Evolutionary conservation across 2,113 vertebrate species (phyloP), one percentile per base, ranked within the genome.

Genomic region (Agapornis roseicollis): DNA sequence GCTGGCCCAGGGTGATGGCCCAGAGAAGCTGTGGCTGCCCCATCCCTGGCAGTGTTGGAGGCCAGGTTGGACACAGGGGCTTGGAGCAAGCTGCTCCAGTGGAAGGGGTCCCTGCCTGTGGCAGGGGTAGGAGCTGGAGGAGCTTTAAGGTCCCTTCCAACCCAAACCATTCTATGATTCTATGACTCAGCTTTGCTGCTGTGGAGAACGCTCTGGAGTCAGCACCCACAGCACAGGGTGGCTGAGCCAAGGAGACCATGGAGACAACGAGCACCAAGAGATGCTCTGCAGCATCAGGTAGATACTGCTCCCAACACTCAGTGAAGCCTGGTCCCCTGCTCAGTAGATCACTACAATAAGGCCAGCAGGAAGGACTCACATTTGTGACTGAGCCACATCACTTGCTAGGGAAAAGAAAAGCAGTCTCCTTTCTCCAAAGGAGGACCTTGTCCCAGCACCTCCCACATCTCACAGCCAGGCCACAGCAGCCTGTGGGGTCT

Each of bases 161-260:
- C 33, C 56, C 22, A 35, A 35, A 35, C 22, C 22, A 15, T 35
- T 58, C 56, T 14, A 22, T 58, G 33, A 58, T 35, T 35, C 33
- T 35, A 35, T 23, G 56, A 58, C 22, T 58, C 18, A 4, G 49
- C 29, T 29, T 24, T 7, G 17, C 39, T 12, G 33, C 53, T 10
- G 13, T 2, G 2, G 42, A 42, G 70, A 65, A 71, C 0, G 0
- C 14, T 6, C 50, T 12, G n/a, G 29, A 60, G 50, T 10, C 44
- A 23, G 52, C 1, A 0, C 9, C 46, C 53, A 33, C 3, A 3
- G 60, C 23, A 56, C 35, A 17, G 35, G 18, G 63, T 0, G 1
- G 15, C 42, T 50, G 5, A 0, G 28, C 49, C 17, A 16, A 10
- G 35, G 42, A n/a, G 33, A 25, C 35, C 17, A 0, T 0, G 27